phyloP scores from a whole-genome alignment of 2,113 vertebrate species.

The Tragelaphus strepsiceros region DNA sequence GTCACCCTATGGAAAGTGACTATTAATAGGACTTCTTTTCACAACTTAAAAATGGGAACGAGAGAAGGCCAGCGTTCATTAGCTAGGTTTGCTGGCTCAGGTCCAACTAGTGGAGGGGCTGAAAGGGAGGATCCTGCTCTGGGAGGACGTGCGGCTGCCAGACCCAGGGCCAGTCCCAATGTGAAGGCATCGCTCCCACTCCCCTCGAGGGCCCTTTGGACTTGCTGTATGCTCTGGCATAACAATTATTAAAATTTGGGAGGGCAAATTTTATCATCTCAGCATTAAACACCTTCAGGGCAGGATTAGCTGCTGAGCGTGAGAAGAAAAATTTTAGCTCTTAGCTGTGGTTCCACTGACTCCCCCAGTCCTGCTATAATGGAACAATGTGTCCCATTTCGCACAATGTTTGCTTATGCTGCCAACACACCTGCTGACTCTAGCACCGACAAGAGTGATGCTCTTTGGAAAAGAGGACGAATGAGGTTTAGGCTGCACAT shows the following conservation, averaged over 20 bases:
- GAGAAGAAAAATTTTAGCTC: background rate
- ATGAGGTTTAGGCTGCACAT: constrained; percentile 15
- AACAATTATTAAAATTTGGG: background rate
- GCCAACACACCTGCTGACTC: background rate
- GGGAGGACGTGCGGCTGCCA: background rate
- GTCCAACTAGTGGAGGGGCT: background rate
- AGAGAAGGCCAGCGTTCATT: background rate
- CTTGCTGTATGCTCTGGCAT: background rate
- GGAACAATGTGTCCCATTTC: background rate
- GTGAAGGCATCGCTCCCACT: background rate
- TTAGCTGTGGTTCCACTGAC: background rate
- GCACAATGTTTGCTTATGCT: background rate
- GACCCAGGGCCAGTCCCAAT: background rate
- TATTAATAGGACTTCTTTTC: background rate
- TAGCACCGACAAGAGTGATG: background rate
- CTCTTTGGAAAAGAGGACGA: background rate
- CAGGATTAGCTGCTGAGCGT: background rate
- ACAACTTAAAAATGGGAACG: background rate
- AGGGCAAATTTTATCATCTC: constrained; percentile 28
- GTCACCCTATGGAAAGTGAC: background rate
- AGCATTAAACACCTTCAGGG: background rate
- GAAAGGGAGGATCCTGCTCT: background rate
- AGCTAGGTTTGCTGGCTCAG: background rate
- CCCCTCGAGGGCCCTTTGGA: background rate
- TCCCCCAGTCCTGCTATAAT: background rate